Evolutionary conservation across 2,888 invertebrate genomes (phyloP).

Genomic region (Drosophila peninsularis): DNA sequence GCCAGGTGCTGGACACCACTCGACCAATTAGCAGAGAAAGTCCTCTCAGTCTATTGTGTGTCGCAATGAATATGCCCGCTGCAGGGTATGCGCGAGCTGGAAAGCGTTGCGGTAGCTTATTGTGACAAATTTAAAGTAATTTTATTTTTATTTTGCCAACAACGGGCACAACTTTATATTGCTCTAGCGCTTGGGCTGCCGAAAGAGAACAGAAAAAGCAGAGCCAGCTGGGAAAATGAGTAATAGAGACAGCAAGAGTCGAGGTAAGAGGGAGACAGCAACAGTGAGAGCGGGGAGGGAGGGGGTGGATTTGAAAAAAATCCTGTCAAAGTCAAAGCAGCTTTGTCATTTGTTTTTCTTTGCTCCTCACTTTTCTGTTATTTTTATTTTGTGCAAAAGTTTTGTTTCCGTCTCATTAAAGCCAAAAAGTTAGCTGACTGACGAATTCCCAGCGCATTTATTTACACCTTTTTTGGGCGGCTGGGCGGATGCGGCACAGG

Average conservation of each 20-base stretch:
- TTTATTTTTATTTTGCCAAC: slow-evolving; percentile 76
- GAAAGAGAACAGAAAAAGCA: slow-evolving; percentile 22
- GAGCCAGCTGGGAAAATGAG: slow-evolving; percentile 15
- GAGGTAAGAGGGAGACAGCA: not conserved
- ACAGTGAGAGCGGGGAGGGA: not conserved
- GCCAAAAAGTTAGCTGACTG: slow-evolving; percentile 56
- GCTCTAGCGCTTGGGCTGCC: slow-evolving; percentile 52
- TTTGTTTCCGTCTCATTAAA: slow-evolving; percentile 79
- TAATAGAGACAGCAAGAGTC: not conserved
- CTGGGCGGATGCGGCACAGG: slow-evolving; percentile 7
- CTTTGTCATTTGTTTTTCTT: slow-evolving; percentile 54
- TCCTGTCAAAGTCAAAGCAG: slow-evolving; percentile 63
- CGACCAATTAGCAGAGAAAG: not conserved
- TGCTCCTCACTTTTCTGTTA: slow-evolving; percentile 7
- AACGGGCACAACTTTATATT: slow-evolving; percentile 64
- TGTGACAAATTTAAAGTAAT: slow-evolving; percentile 81
- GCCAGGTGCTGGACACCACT: not conserved
- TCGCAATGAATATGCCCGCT: not conserved
- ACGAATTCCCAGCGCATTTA: slow-evolving; percentile 75
- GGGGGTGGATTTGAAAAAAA: slow-evolving; percentile 21
- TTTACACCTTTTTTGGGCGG: slow-evolving; percentile 70
- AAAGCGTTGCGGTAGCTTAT: slow-evolving; percentile 62
- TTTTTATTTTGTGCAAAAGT: slow-evolving; percentile 51
- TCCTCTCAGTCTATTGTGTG: not conserved
- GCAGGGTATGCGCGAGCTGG: slow-evolving; percentile 23